Evolutionary conservation across 2,888 invertebrate genomes (phyloP), one percentile per base, ranked within the genome.

Genomic region (Melipona bicolor): DNA sequence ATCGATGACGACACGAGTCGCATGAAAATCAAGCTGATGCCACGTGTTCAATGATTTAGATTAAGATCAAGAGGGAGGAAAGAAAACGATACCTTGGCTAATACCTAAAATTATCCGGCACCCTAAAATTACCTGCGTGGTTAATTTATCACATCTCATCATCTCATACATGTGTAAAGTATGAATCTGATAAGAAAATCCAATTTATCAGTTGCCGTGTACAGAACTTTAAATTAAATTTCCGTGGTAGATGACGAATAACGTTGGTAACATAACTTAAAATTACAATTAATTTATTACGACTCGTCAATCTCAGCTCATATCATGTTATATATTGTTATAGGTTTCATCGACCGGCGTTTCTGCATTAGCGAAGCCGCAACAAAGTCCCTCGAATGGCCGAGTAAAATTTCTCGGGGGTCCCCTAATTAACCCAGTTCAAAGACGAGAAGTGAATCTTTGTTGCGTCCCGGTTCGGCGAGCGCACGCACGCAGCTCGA

Each of bases 371-470:
- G 49, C 24, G 43, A 36, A 59, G 69, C 69, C n/a, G 21, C n/a
- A 32, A 69, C n/a, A 59, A 59, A n/a, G 50, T 50, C 49, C 19
- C 24, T 32, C 43, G 49, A 70, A 56, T 17, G 24, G 59, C 9
- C 27, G 69, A 21, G 32, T 24, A 50, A 71, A 69, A 72, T 27
- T 24, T 61, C 27, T 70, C 61, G 52, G 9, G 9, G 43, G 15
- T 71, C 70, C 61, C 56, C 61, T 79, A 75, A 83, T 77, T 83
- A 86, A 84, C 73, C 77, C 73, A 73, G 64, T 81, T 65, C 64
- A 61, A 67, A 65, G 77, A 64, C 72, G 50, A 59, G 77, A 75
- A 84, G 21, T 32, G 75, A 84, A 83, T 83, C 83, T 69, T 68
- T 77, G 81, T 81, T 81, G 27, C 80, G 59, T 50, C 61, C 67